A percentile compares a stretch with the other conserved stretches of the same genome.
phyloP scores from a whole-genome alignment of 2,113 vertebrate genomes.

The Pedetes capensis region DNA sequence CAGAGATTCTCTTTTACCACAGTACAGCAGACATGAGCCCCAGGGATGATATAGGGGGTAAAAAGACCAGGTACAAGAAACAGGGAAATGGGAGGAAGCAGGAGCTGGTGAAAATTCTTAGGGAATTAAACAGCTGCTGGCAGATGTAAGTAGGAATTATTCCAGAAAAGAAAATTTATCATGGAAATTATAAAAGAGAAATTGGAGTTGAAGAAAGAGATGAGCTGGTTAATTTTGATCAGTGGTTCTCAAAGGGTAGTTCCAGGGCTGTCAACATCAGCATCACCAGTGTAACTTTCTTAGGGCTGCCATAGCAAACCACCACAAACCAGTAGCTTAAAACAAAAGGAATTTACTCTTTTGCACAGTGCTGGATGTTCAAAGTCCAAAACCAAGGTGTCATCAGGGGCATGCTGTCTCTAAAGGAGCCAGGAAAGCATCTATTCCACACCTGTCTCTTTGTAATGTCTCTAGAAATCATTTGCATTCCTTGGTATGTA shows the following conservation, averaged over 20 bases:
- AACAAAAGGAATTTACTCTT: not conserved
- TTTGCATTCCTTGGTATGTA: not conserved
- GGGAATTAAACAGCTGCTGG: conserved; percentile 9
- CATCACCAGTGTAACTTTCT: not conserved
- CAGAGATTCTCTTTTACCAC: not conserved
- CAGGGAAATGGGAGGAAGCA: not conserved
- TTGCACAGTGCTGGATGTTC: not conserved
- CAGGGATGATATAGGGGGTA: not conserved
- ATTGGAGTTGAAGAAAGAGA: not conserved
- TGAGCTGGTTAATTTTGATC: not conserved
- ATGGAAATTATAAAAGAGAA: not conserved
- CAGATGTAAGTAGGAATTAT: conserved; percentile 24
- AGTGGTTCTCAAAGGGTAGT: not conserved
- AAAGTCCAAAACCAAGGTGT: not conserved
- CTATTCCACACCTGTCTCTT: not conserved
- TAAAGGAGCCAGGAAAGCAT: not conserved
- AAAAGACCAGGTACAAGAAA: conserved; percentile 44
- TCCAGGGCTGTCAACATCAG: not conserved
- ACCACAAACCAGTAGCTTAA: not conserved
- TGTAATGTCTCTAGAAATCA: not conserved
- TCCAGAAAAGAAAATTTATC: conserved; percentile 25
- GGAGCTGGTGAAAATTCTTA: conserved; percentile 45
- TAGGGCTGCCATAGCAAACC: not conserved
- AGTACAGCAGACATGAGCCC: not conserved
- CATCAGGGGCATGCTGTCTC: not conserved